Conservation (phyloP, 2,113 vertebrate genomes). For the Pygoscelis antarcticus region DNA sequence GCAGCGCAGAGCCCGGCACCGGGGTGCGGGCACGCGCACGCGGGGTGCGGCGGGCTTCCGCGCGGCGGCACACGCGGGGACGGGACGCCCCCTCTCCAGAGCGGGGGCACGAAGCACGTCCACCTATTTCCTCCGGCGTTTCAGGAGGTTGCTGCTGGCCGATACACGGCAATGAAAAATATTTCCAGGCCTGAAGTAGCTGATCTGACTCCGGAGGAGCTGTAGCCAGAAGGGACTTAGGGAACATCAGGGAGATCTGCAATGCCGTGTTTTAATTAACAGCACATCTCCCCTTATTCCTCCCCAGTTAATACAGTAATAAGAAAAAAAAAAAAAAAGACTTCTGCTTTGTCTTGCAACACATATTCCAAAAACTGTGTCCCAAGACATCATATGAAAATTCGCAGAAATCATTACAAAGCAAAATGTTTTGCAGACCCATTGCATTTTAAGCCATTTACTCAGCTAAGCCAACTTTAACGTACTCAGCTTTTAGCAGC, state of each 20-base stretch:
- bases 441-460: rapidly evolving
- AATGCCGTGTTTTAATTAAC: background rate
- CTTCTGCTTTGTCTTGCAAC: background rate
- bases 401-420: background rate
- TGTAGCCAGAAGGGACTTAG: background rate
- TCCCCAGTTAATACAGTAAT: background rate
- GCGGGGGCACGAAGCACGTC: rapidly evolving
- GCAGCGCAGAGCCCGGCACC: background rate
- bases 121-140: rapidly evolving
- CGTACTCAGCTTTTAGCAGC: rapidly evolving
- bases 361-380: rapidly evolving
- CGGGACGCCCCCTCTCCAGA: rapidly evolving
- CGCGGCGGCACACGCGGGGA: background rate
- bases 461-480: too few species aligned
- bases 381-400: rapidly evolving
- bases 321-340: background rate
- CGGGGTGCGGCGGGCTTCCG: too few species aligned
- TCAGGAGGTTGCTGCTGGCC: background rate
- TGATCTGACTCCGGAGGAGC: rapidly evolving
- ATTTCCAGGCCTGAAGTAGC: background rate
- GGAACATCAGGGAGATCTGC: too few species aligned
- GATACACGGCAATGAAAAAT: rapidly evolving
- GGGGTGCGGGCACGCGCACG: too few species aligned
- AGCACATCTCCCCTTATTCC: rapidly evolving
- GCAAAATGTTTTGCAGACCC: background rate